A percentile compares a stretch with the other conserved stretches of the same genome.
These are phyloP conservation scores for Tupiocoris notatus DNA, from an alignment of 2,888 invertebrate genomes.

Conservation along the genomic window DNA sequence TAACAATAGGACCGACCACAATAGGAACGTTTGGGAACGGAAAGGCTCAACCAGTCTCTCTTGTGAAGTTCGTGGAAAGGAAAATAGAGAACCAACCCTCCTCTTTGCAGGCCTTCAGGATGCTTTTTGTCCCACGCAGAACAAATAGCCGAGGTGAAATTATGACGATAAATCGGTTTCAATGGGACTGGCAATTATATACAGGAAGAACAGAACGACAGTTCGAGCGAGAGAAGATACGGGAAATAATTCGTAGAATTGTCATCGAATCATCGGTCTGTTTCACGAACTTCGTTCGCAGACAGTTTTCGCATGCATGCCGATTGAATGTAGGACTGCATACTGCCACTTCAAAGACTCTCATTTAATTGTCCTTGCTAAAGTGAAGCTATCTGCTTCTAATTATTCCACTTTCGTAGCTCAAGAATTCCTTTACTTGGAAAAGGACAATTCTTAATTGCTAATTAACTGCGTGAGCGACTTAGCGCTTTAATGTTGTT, in stretches of 20 bases:
- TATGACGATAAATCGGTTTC: not conserved
- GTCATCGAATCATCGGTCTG: not conserved
- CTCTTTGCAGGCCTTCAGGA: not conserved
- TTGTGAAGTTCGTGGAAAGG: not conserved
- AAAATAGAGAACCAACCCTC: not conserved
- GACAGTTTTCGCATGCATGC: too few species aligned
- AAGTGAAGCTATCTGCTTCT: too few species aligned
- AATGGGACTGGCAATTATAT: not conserved
- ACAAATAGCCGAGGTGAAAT: not conserved
- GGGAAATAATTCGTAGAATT: not conserved
- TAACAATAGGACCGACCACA: not conserved
- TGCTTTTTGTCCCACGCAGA: not conserved
- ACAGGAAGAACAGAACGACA: not conserved
- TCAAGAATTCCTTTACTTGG: too few species aligned
- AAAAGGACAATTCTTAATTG: too few species aligned
- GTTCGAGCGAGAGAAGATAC: not conserved
- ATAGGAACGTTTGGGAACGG: not conserved
- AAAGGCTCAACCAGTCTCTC: not conserved
- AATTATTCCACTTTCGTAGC: too few species aligned
- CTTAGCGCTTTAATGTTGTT: too few species aligned
- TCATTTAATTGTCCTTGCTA: too few species aligned
- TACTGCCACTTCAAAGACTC: too few species aligned
- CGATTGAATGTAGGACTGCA: too few species aligned
- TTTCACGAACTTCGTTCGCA: too few species aligned
- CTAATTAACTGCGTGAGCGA: too few species aligned